Evolutionary conservation across 2,888 invertebrate species (phyloP).

Genomic region (Cheilosia scutellata): DNA sequence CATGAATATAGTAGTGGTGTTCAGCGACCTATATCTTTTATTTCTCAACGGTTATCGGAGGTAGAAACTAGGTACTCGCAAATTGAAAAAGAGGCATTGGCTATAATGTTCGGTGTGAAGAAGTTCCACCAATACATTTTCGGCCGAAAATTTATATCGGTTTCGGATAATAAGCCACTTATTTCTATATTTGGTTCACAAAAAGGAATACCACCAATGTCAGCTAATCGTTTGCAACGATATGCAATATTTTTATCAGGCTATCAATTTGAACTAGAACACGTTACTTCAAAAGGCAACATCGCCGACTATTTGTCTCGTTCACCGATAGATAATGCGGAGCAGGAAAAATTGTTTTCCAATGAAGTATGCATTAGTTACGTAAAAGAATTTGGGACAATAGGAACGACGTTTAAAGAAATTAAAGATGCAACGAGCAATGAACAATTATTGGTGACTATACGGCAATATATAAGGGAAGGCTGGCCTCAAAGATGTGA

Average conservation of each 20-base stretch:
- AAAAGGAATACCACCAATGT: too few relatives aligned
- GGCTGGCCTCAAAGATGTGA: neutral
- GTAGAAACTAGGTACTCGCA: constrained; percentile 63
- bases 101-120: constrained; percentile 79
- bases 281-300: constrained; percentile 63
- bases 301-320: too few relatives aligned
- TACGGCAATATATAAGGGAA: constrained; percentile 3
- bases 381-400: too few relatives aligned
- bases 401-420: too few relatives aligned
- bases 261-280: constrained; percentile 20
- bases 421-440: too few relatives aligned
- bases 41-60: constrained; percentile 74
- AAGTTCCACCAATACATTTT: constrained; percentile 81
- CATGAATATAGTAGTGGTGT: neutral
- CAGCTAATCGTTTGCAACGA: too few relatives aligned
- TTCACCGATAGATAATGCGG: too few relatives aligned
- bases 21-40: constrained; percentile 78
- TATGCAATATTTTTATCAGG: too few relatives aligned
- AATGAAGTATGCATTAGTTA: too few relatives aligned
- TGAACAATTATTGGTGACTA: too few relatives aligned
- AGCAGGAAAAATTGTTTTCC: too few relatives aligned
- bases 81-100: constrained; percentile 64
- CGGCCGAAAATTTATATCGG: constrained; percentile 76
- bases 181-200: too few relatives aligned
- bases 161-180: constrained; percentile 78